Percentiles rank a stretch among this genome's conserved stretches.
Evolutionary conservation across 1,140 invertebrate genomes (phyloP).

Genomic region (Trichonephila clavata): DNA sequence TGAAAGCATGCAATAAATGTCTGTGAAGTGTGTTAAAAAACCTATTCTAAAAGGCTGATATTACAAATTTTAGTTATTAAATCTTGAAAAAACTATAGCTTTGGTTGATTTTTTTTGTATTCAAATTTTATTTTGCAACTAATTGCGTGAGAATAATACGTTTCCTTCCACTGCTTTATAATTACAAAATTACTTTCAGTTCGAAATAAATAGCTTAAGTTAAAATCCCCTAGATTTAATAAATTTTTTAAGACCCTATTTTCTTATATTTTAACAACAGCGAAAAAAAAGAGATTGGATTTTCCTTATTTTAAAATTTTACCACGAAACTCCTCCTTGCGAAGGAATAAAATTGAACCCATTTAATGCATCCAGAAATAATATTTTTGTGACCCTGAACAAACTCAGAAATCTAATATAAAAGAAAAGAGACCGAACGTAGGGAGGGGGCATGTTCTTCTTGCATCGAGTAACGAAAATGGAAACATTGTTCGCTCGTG

Average conservation of each 20-base stretch:
- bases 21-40: no score
- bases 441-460: neutral
- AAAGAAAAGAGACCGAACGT: neutral
- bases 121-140: no score
- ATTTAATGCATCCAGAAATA: conserved; percentile 11
- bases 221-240: no score
- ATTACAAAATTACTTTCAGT: no score
- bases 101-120: no score
- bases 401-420: conserved; percentile 24
- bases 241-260: no score
- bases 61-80: no score
- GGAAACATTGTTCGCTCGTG: conserved; percentile 42
- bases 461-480: neutral
- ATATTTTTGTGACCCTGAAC: conserved; percentile 22
- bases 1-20: no score
- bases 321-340: neutral
- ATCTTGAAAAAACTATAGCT: no score
- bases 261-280: neutral
- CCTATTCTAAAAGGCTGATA: no score
- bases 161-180: neutral
- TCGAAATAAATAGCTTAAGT: no score
- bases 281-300: neutral
- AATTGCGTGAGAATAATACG: neutral
- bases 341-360: neutral
- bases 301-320: neutral